A percentile compares a stretch with the other conserved stretches of the same genome.
Evolutionary conservation across 2,888 invertebrate genomes (phyloP).

Genomic region (Pseudoips prasinana): DNA sequence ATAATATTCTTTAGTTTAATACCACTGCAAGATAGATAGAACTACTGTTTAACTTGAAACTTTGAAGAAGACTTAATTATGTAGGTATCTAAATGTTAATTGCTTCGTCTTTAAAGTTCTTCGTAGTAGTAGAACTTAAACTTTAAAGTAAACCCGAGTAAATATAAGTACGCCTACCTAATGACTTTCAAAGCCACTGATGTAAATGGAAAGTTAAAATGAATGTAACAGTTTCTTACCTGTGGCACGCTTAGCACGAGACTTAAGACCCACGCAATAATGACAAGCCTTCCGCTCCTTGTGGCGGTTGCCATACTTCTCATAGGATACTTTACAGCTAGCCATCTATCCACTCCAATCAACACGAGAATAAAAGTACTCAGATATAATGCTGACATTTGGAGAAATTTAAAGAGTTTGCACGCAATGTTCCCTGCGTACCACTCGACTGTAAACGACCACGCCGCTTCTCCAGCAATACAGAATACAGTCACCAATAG

Average conservation of each 20-base stretch:
- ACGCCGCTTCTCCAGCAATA: slow-evolving; percentile 90
- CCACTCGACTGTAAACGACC: slow-evolving; percentile 92
- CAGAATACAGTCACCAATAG: slow-evolving; percentile 91
- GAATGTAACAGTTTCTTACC: slow-evolving; percentile 86
- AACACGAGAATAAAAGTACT: slow-evolving; percentile 92
- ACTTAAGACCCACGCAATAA: slow-evolving; percentile 87
- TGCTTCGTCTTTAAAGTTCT: no score
- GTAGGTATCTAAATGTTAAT: no score
- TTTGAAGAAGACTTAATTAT: no score
- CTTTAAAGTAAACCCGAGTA: no score
- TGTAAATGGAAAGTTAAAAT: no score
- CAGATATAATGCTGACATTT: slow-evolving; percentile 91
- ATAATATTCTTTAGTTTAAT: no score
- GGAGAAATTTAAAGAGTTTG: slow-evolving; percentile 90
- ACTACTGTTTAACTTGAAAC: no score
- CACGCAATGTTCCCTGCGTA: slow-evolving; percentile 88
- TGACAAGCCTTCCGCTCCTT: slow-evolving; percentile 85
- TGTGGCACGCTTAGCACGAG: slow-evolving; percentile 90
- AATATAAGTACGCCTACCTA: no score
- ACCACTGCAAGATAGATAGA: no score
- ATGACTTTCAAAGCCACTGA: no score
- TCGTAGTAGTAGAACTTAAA: no score
- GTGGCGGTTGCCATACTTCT: slow-evolving; percentile 85
- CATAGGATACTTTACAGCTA: slow-evolving; percentile 91
- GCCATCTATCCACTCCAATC: slow-evolving; percentile 91